Evolutionary conservation across 2,113 vertebrate species (phyloP), one percentile per base, ranked within the genome.

Genomic region (Stigmatopora nigra): DNA sequence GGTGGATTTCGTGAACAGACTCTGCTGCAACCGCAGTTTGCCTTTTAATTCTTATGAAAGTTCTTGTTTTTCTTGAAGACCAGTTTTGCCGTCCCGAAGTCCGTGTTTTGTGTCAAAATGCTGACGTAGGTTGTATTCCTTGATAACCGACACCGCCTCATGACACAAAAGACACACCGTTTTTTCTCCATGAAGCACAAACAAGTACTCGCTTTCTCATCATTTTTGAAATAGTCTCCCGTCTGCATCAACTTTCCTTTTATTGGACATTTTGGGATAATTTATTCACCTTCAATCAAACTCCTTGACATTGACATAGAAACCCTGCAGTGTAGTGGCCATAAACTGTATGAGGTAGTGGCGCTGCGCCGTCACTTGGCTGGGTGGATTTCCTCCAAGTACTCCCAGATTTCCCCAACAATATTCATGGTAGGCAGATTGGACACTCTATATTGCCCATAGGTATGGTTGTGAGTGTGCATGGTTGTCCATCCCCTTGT

Each of bases 121-220:
- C n/a, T n/a, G n/a, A n/a, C n/a, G n/a, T n/a, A n/a, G n/a, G n/a
- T n/a, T n/a, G n/a, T n/a, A n/a, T n/a, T n/a, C n/a, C n/a, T n/a
- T n/a, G n/a, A n/a, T n/a, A n/a, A n/a, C n/a, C n/a, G n/a, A n/a
- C n/a, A n/a, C n/a, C n/a, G n/a, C n/a, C n/a, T n/a, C n/a, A n/a
- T n/a, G 17, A 49, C 46, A 63, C 44, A 49, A 31, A 19, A 63
- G 25, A n/a, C n/a, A 36, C 25, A 63, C 15, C 9, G 2, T 25
- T 58, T 13, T 67, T 48, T 52, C 47, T 51, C 62, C 25, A 35
- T 63, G 20, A 63, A 63, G 62, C 46, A 36, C 61, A 63, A 60
- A 51, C 44, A 67, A 7, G 31, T 60, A 49, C 51, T 61, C 17
- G 5, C 25, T 45, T 60, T 60, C 31, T 56, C 31, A 68, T 49